phyloP scores from a whole-genome alignment of 2,797 vertebrate species.

The Botia almorhae region DNA sequence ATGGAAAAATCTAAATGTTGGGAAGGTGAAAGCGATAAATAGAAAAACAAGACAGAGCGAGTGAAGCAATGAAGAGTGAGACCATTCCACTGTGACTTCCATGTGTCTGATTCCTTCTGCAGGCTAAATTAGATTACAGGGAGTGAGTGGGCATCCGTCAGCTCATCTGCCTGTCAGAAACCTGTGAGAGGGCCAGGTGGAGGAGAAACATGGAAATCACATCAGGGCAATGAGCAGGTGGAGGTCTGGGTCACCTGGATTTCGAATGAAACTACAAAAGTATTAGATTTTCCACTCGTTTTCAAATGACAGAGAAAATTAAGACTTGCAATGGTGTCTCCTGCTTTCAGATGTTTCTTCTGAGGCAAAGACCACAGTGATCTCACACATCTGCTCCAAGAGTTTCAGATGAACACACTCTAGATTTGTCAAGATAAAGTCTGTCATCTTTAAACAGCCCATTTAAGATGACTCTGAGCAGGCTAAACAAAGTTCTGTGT shows the following conservation, averaged over 20 bases:
- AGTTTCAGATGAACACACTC: too few relatives aligned
- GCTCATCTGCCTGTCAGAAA: constrained; percentile 37
- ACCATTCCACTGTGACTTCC: constrained; percentile 21
- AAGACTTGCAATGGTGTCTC: too few relatives aligned
- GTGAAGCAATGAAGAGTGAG: not conserved
- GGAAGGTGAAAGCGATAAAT: constrained; percentile 2
- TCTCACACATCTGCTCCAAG: too few relatives aligned
- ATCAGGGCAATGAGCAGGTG: constrained; percentile 27
- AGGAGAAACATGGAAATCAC: constrained; percentile 34
- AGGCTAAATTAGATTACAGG: constrained; percentile 39
- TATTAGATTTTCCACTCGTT: too few relatives aligned
- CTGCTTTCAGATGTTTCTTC: too few relatives aligned
- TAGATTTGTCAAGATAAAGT: too few relatives aligned
- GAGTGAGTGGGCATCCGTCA: constrained; percentile 44
- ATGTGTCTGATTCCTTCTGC: constrained; percentile 45
- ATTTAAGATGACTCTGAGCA: too few relatives aligned
- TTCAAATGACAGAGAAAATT: too few relatives aligned
- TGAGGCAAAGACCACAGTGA: too few relatives aligned
- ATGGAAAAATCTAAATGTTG: not conserved
- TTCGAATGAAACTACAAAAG: not conserved
- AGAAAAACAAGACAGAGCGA: not conserved
- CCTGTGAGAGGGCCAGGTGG: constrained; percentile 34
- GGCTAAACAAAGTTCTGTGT: too few relatives aligned
- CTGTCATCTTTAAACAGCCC: too few relatives aligned
- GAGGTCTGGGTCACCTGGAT: not conserved